Conservation (phyloP, 2,888 invertebrate genomes). For the Pristionchus entomophagus region DNA sequence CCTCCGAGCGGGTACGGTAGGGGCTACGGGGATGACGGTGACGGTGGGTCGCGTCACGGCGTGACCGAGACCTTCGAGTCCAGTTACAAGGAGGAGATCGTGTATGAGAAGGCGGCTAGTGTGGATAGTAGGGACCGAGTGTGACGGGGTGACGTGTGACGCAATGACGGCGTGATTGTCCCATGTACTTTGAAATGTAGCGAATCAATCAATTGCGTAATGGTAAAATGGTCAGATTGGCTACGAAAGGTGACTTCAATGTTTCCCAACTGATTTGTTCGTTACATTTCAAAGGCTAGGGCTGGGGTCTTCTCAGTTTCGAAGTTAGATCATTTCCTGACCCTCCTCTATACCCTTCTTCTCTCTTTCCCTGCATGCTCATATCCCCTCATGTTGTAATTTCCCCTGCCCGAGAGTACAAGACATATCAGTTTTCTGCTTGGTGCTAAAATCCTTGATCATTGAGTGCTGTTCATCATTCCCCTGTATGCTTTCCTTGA, state of each 20-base stretch:
- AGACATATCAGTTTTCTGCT: slow-evolving; percentile 30
- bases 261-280: no score
- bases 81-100: slow-evolving; percentile 72
- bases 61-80: slow-evolving; percentile 73
- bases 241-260: no score
- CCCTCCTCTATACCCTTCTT: background rate
- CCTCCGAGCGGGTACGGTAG: slow-evolving; percentile 48
- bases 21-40: slow-evolving; percentile 50
- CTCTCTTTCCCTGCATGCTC: background rate
- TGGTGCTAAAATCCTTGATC: background rate
- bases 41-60: slow-evolving; percentile 58
- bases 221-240: no score
- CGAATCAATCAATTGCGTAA: no score
- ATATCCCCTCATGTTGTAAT: slow-evolving; percentile 12
- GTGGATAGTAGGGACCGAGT: slow-evolving; percentile 64
- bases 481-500: slow-evolving; percentile 24
- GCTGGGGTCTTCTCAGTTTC: no score
- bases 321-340: no score
- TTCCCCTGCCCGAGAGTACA: background rate
- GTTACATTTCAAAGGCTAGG: no score
- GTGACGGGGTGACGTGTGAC: no score
- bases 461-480: background rate
- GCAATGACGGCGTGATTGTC: no score
- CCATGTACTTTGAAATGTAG: no score
- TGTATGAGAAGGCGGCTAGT: slow-evolving; percentile 66